Evolutionary conservation across 2,113 vertebrate species (phyloP).

Genomic region (Synodontis membranacea): DNA sequence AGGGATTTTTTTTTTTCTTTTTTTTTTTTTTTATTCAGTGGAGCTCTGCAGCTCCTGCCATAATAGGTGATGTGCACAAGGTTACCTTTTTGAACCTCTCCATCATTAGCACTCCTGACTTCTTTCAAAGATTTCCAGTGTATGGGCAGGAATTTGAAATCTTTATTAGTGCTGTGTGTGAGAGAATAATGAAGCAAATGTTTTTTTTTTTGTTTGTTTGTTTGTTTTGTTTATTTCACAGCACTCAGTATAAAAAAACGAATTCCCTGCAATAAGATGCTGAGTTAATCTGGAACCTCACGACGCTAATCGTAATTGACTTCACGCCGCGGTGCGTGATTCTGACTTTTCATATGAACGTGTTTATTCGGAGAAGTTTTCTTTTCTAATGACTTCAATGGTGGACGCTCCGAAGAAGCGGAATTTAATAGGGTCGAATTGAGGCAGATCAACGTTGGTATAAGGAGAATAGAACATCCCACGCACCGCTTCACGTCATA

Average conservation of each 20-base stretch:
- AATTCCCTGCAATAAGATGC: not conserved
- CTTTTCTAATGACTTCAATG: not conserved
- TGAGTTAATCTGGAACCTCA: not conserved
- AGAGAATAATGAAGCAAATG: constrained; percentile 31
- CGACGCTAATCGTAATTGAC: too few species aligned
- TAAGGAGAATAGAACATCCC: not conserved
- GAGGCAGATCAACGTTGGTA: not conserved
- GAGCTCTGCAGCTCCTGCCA: constrained; percentile 40
- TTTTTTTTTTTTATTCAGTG: constrained; percentile 54
- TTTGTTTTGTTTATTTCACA: not conserved
- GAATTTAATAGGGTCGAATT: not conserved
- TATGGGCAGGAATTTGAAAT: constrained; percentile 44
- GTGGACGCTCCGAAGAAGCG: not conserved
- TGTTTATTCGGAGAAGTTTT: not conserved
- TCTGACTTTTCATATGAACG: not conserved
- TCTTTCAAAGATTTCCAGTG: constrained; percentile 41
- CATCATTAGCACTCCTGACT: constrained; percentile 47
- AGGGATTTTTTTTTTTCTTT: constrained; percentile 51
- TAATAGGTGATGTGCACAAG: constrained; percentile 50
- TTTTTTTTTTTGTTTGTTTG: not conserved
- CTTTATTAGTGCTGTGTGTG: constrained; percentile 40
- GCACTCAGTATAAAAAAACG: too few species aligned
- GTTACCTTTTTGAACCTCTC: constrained; percentile 46
- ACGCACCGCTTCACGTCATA: not conserved
- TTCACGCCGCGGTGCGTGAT: not conserved